Evolutionary conservation across 2,113 vertebrate species (phyloP).

Genomic region (Recurvirostra avosetta): DNA sequence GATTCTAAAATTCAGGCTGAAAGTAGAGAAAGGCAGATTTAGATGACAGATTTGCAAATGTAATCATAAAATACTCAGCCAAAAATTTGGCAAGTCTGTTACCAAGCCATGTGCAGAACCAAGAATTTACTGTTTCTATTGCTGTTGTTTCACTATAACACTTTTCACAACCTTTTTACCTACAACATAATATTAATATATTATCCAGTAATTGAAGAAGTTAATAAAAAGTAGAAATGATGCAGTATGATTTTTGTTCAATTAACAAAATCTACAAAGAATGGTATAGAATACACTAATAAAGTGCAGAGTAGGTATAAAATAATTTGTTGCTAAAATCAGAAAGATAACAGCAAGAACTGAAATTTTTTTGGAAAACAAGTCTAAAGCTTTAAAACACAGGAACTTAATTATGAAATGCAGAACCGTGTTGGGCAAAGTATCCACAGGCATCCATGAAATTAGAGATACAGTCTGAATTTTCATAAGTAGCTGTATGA

Average conservation of each 20-base stretch:
- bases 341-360: background rate
- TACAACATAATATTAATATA: background rate
- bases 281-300: background rate
- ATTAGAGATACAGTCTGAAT: slow-evolving; percentile 57
- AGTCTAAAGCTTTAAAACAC: background rate
- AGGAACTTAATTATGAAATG: slow-evolving; percentile 34
- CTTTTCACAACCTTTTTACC: background rate
- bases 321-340: background rate
- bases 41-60: background rate
- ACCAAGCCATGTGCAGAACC: background rate
- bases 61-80: background rate
- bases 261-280: background rate
- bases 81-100: background rate
- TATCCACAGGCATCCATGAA: background rate
- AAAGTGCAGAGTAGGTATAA: background rate
- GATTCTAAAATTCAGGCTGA: background rate
- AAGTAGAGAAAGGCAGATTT: background rate
- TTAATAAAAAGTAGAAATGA: background rate
- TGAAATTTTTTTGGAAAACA: slow-evolving; percentile 18
- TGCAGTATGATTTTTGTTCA: background rate
- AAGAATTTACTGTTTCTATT: background rate
- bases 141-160: background rate
- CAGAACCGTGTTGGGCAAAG: slow-evolving; percentile 28
- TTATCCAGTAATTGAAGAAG: background rate
- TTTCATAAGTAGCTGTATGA: slow-evolving; percentile 41